These are phyloP conservation scores for Peromyscus californicus DNA, from an alignment of 2,113 vertebrate species.

Conservation along the genomic window DNA sequence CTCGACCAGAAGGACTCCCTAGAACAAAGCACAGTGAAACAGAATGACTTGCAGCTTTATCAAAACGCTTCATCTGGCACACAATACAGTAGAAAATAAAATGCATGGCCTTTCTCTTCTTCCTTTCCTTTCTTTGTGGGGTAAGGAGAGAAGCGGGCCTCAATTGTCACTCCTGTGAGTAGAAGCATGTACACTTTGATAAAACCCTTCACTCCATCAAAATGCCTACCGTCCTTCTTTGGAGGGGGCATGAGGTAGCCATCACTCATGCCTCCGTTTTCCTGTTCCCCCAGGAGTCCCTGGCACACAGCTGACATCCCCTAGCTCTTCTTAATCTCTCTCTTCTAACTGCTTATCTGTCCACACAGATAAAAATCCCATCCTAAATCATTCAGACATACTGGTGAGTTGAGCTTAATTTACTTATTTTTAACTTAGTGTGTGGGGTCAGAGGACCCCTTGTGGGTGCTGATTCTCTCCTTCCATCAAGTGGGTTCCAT, in stretches of 20 bases:
- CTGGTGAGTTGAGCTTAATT: neutral
- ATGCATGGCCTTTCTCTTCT: neutral
- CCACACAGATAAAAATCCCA: constrained; percentile 50
- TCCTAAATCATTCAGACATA: neutral
- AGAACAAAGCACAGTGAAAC: neutral
- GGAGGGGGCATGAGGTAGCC: neutral
- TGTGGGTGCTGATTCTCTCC: neutral
- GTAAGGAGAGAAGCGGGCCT: neutral
- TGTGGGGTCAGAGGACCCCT: neutral
- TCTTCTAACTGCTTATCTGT: neutral
- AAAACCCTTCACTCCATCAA: neutral
- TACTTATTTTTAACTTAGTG: neutral
- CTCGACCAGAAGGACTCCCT: neutral
- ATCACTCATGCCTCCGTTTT: neutral
- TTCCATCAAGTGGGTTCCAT: neutral
- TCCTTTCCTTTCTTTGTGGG: neutral
- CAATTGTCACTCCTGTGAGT: neutral
- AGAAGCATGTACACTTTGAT: neutral
- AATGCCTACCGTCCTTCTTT: neutral
- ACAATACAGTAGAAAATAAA: neutral
- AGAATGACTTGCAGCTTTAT: neutral
- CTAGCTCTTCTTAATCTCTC: neutral
- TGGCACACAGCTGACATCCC: neutral
- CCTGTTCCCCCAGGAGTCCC: neutral
- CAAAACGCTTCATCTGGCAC: neutral